phyloP scores from a whole-genome alignment of 2,113 vertebrate species.

The Symphodus melops region DNA sequence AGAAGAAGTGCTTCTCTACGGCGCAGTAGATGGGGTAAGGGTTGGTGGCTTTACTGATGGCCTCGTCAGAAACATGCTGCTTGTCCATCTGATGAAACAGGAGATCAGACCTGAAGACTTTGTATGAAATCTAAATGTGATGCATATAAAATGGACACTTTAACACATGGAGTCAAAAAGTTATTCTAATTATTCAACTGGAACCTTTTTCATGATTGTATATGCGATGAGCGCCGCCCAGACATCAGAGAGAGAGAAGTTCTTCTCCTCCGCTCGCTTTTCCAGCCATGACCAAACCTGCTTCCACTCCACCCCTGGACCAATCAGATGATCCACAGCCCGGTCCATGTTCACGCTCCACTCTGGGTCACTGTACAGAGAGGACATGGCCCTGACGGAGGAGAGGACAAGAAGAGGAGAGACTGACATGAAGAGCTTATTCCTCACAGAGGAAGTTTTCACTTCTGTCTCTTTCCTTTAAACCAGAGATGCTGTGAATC shows the following conservation, averaged over 20 bases:
- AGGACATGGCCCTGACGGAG: constrained; percentile 39
- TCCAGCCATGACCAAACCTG: constrained; percentile 35
- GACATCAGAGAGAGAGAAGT: constrained; percentile 48
- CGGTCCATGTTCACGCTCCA: constrained; percentile 39
- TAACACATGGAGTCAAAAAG: no score
- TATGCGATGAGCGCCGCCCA: constrained; percentile 52
- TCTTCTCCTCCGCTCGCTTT: constrained; percentile 7
- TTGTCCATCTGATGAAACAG: constrained; percentile 52
- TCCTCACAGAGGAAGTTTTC: no score
- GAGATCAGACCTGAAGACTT: not conserved
- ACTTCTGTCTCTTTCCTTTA: no score
- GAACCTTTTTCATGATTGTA: constrained; percentile 50
- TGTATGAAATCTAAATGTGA: no score
- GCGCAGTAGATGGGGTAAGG: constrained; percentile 73
- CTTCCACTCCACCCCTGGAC: not conserved
- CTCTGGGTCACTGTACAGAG: constrained; percentile 45
- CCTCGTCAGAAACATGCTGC: constrained; percentile 60
- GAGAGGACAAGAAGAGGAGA: not conserved
- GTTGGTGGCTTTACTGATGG: constrained; percentile 54
- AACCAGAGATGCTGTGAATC: no score
- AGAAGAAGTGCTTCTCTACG: constrained; percentile 48
- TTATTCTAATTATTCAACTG: not conserved
- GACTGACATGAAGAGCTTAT: not conserved
- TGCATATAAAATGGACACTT: not conserved
- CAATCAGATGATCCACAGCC: not conserved